Evolutionary conservation across 2,797 vertebrate genomes (phyloP).

Genomic region (Mionectes olivaceus): DNA sequence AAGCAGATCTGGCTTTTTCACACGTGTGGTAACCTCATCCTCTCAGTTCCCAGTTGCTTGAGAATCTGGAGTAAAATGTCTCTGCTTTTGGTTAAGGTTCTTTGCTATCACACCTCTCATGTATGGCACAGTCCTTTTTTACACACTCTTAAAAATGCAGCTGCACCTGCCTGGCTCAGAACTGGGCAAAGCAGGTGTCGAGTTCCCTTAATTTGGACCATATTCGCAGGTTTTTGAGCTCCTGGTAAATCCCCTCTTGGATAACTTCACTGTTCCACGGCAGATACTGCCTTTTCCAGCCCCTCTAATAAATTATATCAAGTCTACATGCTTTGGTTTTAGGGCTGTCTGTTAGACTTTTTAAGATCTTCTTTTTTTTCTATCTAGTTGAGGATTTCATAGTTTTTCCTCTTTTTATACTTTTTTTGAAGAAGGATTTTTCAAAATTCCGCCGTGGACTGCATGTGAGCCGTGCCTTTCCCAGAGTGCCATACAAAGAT

Average conservation of each 20-base stretch:
- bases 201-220: background rate
- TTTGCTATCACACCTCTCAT: rapidly evolving
- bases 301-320: background rate
- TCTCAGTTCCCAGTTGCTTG: background rate
- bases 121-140: background rate
- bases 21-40: background rate
- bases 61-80: background rate
- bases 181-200: background rate
- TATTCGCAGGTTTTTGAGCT: background rate
- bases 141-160: background rate
- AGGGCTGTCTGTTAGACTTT: background rate
- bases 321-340: background rate
- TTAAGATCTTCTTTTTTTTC: background rate
- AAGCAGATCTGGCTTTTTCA: background rate
- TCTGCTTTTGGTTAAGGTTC: background rate
- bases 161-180: background rate
- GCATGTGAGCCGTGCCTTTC: background rate
- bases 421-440: constrained; percentile 8
- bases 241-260: background rate
- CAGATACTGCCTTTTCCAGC: background rate
- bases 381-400: background rate
- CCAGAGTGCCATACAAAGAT: background rate
- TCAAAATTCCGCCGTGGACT: background rate
- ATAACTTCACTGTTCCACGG: background rate
- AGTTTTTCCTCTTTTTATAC: background rate